These are phyloP conservation scores for Poeciliopsis occidentalis DNA, from an alignment of 2,113 vertebrate species.

Conservation along the genomic window DNA sequence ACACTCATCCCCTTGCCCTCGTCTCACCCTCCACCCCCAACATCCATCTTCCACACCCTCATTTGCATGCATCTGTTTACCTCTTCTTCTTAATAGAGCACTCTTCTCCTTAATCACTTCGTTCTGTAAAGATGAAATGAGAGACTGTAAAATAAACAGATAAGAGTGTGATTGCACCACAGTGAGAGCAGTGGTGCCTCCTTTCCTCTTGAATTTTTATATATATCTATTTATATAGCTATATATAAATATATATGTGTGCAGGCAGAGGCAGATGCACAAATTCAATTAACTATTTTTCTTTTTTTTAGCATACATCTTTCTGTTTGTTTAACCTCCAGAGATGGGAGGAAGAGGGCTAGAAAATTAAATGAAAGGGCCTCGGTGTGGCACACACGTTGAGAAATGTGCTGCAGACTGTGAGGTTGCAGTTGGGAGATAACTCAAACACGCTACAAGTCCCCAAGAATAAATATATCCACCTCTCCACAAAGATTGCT, in stretches of 20 bases:
- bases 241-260: conserved; percentile 39
- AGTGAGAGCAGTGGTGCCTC: conserved; percentile 54
- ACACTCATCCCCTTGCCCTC: conserved; percentile 71
- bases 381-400: conserved; percentile 51
- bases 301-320: conserved; percentile 15
- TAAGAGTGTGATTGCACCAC: conserved; percentile 54
- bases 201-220: conserved; percentile 45
- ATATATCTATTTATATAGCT: conserved; percentile 25
- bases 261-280: conserved; percentile 56
- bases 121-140: conserved; percentile 56
- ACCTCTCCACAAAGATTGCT: conserved; percentile 43
- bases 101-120: conserved; percentile 67
- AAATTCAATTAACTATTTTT: conserved; percentile 76
- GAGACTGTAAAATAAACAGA: conserved; percentile 66
- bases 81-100: conserved; percentile 65
- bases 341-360: conserved; percentile 46
- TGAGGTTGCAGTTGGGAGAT: conserved; percentile 68
- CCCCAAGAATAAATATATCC: conserved; percentile 48
- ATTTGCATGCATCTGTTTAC: conserved; percentile 83
- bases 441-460: conserved; percentile 56
- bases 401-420: conserved; percentile 69
- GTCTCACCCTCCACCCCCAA: conserved; percentile 38
- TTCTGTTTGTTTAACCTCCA: conserved; percentile 66
- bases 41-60: conserved; percentile 32
- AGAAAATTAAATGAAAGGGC: conserved; percentile 66